These are phyloP conservation scores for Stichodactyla mertensii DNA, from an alignment of 64 coral and sea anemone genomes.

Conservation along the genomic window DNA sequence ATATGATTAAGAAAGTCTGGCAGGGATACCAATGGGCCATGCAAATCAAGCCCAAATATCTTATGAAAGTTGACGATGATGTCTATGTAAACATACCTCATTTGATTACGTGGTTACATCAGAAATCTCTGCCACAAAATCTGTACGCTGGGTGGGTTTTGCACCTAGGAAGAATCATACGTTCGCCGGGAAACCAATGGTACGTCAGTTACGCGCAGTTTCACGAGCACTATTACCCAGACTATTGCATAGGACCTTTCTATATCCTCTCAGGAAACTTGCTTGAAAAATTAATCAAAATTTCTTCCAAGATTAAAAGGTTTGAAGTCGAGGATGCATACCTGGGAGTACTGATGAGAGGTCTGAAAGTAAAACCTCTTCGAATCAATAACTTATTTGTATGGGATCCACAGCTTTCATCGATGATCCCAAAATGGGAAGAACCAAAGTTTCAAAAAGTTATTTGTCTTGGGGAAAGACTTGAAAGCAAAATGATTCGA, in stretches of 20 bases:
- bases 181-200: not conserved
- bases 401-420: not conserved
- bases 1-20: conserved; percentile 19
- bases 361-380: not conserved
- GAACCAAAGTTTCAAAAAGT: not conserved
- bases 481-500: not conserved
- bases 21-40: not conserved
- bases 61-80: conserved; percentile 42
- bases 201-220: conserved; percentile 23
- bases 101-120: conserved; percentile 23
- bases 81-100: conserved; percentile 26
- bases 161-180: not conserved
- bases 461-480: conserved; percentile 31
- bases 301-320: not conserved
- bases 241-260: conserved; percentile 36
- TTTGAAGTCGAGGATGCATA: conserved; percentile 37
- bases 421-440: not conserved
- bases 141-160: conserved; percentile 25
- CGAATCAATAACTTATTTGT: conserved; percentile 1
- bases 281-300: conserved; percentile 3
- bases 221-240: conserved; percentile 18
- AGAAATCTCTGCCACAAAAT: conserved; percentile 21
- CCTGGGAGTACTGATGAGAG: conserved; percentile 27
- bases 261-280: conserved; percentile 29
- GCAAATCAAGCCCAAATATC: conserved; percentile 7